Conservation (phyloP, 2,113 vertebrate species). For the Channa maculata region DNA sequence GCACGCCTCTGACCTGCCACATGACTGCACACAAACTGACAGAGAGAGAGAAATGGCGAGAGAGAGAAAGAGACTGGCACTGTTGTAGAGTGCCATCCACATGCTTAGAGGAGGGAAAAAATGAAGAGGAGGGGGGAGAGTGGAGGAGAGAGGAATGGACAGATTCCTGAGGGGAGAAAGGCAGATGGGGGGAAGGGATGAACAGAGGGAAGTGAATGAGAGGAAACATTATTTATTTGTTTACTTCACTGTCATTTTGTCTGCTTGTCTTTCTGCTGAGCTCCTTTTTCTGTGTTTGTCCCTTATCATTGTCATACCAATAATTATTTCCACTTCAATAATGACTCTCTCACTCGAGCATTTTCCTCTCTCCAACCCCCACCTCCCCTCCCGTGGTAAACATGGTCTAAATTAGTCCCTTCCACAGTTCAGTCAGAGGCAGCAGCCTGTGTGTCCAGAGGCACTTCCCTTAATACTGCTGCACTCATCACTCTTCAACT, state of each 20-base stretch:
- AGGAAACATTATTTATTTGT: constrained; percentile 58
- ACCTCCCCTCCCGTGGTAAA: constrained; percentile 48
- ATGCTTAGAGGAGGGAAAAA: constrained; percentile 44
- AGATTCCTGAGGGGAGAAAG: constrained; percentile 75
- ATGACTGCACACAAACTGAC: constrained; percentile 66
- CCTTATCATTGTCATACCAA: constrained; percentile 40
- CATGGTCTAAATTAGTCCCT: constrained; percentile 67
- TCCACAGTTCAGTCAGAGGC: constrained; percentile 55
- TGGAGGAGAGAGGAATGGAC: constrained; percentile 66
- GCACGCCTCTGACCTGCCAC: constrained; percentile 72
- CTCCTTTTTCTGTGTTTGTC: constrained; percentile 14
- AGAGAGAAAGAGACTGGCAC: constrained; percentile 57
- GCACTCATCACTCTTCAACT: constrained; percentile 61
- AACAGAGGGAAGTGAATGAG: constrained; percentile 40
- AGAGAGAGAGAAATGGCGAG: constrained; percentile 19
- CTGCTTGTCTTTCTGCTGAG: constrained; percentile 30
- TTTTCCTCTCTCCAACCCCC: constrained; percentile 15
- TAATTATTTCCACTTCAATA: constrained; percentile 64
- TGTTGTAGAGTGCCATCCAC: constrained; percentile 63
- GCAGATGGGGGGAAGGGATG: constrained; percentile 71
- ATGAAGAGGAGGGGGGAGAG: constrained; percentile 30
- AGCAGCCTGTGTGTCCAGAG: constrained; percentile 66
- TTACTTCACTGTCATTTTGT: constrained; percentile 28
- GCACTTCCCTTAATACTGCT: constrained; percentile 73
- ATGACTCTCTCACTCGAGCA: constrained; percentile 51